phyloP scores from a whole-genome alignment of 2,113 vertebrate genomes.

The Chloropsis hardwickii region DNA sequence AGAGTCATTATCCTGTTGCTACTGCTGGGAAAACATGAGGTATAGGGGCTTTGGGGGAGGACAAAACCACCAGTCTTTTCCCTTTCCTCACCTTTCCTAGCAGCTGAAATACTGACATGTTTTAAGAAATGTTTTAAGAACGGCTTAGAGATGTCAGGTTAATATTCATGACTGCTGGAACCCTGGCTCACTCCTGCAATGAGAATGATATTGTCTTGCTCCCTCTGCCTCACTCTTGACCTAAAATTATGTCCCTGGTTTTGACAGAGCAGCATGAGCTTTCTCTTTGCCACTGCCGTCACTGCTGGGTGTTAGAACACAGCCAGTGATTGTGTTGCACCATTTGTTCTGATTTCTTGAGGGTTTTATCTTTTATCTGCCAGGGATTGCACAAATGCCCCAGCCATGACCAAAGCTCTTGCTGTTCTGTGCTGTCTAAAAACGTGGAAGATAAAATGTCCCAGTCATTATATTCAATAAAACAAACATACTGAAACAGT shows the following conservation, averaged over 20 bases:
- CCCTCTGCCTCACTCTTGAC: not conserved
- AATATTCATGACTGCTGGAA: not conserved
- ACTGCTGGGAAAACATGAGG: not conserved
- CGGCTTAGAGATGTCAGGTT: not conserved
- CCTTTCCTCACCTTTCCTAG: not conserved
- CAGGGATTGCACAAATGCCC: not conserved
- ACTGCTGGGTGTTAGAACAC: not conserved
- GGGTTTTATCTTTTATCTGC: not conserved
- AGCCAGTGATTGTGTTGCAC: not conserved
- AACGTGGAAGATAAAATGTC: not conserved
- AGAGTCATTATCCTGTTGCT: not conserved
- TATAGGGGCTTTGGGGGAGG: not conserved
- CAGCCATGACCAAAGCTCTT: not conserved
- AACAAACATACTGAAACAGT: not conserved
- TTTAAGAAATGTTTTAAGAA: not conserved
- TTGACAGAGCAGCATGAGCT: not conserved
- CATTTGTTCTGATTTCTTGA: not conserved
- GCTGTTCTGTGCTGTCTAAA: not conserved
- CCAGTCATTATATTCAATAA: not conserved
- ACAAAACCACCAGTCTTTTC: not conserved
- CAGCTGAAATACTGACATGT: not conserved
- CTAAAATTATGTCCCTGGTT: not conserved
- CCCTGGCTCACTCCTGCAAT: not conserved
- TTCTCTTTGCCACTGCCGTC: not conserved
- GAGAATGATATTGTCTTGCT: not conserved